Evolutionary conservation across 2,888 invertebrate species (phyloP).

Genomic region (Embidobia sp.): DNA sequence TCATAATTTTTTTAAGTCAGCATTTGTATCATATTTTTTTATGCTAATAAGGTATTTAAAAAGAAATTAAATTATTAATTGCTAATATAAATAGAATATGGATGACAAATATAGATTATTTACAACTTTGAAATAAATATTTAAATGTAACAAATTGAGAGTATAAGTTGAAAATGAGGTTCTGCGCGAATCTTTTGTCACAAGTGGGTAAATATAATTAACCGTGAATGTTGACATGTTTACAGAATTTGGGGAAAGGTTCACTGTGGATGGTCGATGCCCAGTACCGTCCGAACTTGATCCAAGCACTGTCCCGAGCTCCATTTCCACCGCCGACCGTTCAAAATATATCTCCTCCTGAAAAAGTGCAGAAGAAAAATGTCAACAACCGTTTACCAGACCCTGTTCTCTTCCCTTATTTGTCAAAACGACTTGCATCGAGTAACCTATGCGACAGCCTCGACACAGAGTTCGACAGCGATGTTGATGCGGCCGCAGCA

Average conservation of each 20-base stretch:
- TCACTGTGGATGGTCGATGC: conserved; percentile 98
- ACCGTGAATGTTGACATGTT: conserved; percentile 62
- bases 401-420: conserved; percentile 91
- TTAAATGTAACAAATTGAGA: no score
- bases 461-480: conserved; percentile 84
- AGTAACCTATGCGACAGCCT: conserved; percentile 77
- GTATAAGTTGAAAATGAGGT: no score
- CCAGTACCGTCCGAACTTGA: conserved; percentile 92
- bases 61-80: no score
- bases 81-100: no score
- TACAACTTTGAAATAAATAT: no score
- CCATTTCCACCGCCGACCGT: conserved; percentile 87
- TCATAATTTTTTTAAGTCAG: no score
- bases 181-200: no score
- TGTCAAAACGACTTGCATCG: conserved; percentile 87
- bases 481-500: conserved; percentile 89
- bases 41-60: no score
- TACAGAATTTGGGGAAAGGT: conserved; percentile 95
- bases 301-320: conserved; percentile 94
- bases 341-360: conserved; percentile 76
- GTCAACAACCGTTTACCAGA: conserved; percentile 84
- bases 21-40: no score
- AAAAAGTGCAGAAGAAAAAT: conserved; percentile 75
- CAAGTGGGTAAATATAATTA: no score
- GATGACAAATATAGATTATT: no score